Evolutionary conservation across 2,113 vertebrate genomes (phyloP), one percentile per base, ranked within the genome.

Genomic region (Anolis sagrei): DNA sequence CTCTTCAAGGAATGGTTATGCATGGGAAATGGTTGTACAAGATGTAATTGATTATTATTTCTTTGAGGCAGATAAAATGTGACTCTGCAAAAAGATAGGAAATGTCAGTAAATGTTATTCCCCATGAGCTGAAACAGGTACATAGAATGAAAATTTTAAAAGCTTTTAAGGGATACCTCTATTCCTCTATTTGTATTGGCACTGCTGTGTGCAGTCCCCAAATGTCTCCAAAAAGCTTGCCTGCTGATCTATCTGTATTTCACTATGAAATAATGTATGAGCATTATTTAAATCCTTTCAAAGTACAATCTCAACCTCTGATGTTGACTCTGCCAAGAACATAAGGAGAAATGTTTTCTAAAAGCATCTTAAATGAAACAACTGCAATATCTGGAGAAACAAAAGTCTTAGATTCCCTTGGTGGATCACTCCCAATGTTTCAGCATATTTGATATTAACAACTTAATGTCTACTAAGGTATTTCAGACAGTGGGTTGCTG

Each of bases 281-380:
- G n/a, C 13, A 61, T 79, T 68, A 88, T 79, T 87, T 62, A 85
- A 89, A 81, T 70, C 0, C 3, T 82, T 90, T 89, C 72, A 86
- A 89, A 66, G 19, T 70, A 21, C 32, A 51, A 21, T 76, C 86
- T 81, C 54, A 87, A 1, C 68, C 10, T 39, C 64, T 81, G 18
- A 11, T 89, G 36, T 49, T 27, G 68, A 82, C 49, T 7, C 27
- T 73, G 44, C 13, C 74, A 84, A 79, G 82, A 66, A 18, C 32
- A 62, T 13, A 44, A 23, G 48, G 34, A 79, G 61, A 76, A 54
- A 19, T 62, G 76, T n/a, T 80, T n/a, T 34, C 36, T 64, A 32
- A 36, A 85, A 77, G 7, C 7, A 16, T 70, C 54, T 83, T 58
- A 62, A 88, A 84, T 7, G 49, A 34, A 69, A 6, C 5, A 7